A percentile compares a stretch with the other conserved stretches of the same genome.
Conservation (phyloP, 2,113 vertebrate species). For the Phainopepla nitens region DNA sequence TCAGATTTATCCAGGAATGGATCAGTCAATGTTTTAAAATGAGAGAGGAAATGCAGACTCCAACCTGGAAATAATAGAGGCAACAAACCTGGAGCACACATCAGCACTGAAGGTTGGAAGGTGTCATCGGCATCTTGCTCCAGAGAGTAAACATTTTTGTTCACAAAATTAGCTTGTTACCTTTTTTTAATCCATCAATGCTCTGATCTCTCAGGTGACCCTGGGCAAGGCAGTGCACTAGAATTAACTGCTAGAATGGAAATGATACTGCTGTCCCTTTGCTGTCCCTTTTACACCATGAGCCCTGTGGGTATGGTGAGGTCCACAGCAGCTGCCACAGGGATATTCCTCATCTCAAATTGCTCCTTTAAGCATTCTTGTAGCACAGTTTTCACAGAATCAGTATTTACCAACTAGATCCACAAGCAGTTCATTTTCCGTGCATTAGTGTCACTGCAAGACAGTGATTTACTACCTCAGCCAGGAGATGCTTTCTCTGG, state of each 20-base stretch:
- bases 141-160: background rate
- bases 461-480: background rate
- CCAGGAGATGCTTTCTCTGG: background rate
- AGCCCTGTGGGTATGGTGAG: background rate
- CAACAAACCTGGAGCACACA: background rate
- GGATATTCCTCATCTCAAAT: background rate
- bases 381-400: background rate
- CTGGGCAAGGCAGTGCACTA: background rate
- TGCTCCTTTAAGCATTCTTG: background rate
- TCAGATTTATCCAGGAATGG: background rate
- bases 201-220: background rate
- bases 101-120: background rate
- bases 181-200: background rate
- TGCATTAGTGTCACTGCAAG: slow-evolving; percentile 1
- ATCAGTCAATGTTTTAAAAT: background rate
- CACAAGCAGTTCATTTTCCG: background rate
- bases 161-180: background rate
- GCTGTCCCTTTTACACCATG: background rate
- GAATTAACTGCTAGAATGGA: background rate
- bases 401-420: background rate
- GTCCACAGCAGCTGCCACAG: background rate
- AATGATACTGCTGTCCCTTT: background rate
- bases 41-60: background rate
- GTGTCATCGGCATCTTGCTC: background rate
- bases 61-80: background rate